Conservation (phyloP, 2,888 invertebrate species). For the Drosophila tanythrix region DNA sequence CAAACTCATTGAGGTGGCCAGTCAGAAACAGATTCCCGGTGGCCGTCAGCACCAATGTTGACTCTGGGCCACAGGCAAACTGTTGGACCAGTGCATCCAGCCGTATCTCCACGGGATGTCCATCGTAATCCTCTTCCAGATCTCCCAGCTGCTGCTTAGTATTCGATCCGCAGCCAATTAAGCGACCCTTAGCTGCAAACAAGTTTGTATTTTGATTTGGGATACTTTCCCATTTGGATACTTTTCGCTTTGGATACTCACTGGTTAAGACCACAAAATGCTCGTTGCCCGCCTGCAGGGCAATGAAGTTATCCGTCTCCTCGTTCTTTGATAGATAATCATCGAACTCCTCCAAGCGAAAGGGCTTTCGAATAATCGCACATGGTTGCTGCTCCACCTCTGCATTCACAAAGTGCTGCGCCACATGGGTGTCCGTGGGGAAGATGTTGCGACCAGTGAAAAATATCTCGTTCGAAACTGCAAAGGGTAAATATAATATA, state of each 20-base stretch:
- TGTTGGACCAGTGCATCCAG: slow-evolving; percentile 79
- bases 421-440: slow-evolving; percentile 69
- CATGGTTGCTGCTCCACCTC: slow-evolving; percentile 72
- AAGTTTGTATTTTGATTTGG: not conserved
- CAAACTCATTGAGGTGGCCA: slow-evolving; percentile 83
- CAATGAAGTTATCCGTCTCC: slow-evolving; percentile 82
- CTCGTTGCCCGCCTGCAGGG: slow-evolving; percentile 83
- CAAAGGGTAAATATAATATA: slow-evolving; percentile 2
- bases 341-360: slow-evolving; percentile 83
- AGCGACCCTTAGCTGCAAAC: slow-evolving; percentile 79
- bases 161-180: slow-evolving; percentile 84
- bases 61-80: slow-evolving; percentile 83
- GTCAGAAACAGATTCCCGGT: slow-evolving; percentile 81
- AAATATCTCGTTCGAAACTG: slow-evolving; percentile 84
- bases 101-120: slow-evolving; percentile 81
- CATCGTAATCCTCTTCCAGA: slow-evolving; percentile 63
- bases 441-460: slow-evolving; percentile 84
- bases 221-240: too few species aligned
- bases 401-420: slow-evolving; percentile 77
- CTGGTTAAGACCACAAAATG: slow-evolving; percentile 84
- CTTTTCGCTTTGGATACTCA: slow-evolving; percentile 61
- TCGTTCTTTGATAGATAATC: slow-evolving; percentile 81
- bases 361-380: slow-evolving; percentile 82
- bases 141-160: slow-evolving; percentile 80
- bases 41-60: slow-evolving; percentile 83